Conservation (phyloP, 2,888 invertebrate genomes). For the Epinotia ramella region DNA sequence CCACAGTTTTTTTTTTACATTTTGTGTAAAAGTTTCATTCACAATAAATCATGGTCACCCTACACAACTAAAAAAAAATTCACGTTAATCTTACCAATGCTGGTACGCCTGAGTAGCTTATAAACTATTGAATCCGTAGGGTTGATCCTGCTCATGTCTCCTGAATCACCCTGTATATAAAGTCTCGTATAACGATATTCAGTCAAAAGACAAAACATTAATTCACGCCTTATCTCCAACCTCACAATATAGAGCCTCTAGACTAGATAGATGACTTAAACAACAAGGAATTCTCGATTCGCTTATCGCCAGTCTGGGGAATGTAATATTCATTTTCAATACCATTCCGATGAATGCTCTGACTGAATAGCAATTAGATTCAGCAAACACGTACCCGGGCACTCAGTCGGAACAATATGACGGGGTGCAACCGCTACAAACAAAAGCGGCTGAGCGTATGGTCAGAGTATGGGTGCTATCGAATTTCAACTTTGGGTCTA, state of each 20-base stretch:
- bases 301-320: constrained; percentile 36
- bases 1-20: too few species aligned
- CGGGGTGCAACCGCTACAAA: constrained; percentile 73
- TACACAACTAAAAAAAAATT: too few species aligned
- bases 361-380: constrained; percentile 83
- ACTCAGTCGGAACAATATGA: constrained; percentile 79
- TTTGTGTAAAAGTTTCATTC: too few species aligned
- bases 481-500: constrained; percentile 4
- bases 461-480: constrained; percentile 43
- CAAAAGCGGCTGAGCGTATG: constrained; percentile 64
- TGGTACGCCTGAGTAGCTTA: too few species aligned
- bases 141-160: too few species aligned
- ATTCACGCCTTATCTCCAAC: not conserved
- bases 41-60: too few species aligned
- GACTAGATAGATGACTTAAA: constrained; percentile 19
- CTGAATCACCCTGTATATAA: too few species aligned
- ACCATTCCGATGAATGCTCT: constrained; percentile 72
- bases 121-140: too few species aligned
- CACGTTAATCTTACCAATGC: too few species aligned
- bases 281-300: constrained; percentile 31
- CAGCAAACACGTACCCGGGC: constrained; percentile 77
- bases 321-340: constrained; percentile 47
- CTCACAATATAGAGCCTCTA: constrained; percentile 2
- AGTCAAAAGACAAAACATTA: not conserved
- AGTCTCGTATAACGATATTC: not conserved